A percentile compares a stretch with the other conserved stretches of the same genome.
Evolutionary conservation across 2,888 invertebrate species (phyloP).

Genomic region (Pachymerium ferrugineum): DNA sequence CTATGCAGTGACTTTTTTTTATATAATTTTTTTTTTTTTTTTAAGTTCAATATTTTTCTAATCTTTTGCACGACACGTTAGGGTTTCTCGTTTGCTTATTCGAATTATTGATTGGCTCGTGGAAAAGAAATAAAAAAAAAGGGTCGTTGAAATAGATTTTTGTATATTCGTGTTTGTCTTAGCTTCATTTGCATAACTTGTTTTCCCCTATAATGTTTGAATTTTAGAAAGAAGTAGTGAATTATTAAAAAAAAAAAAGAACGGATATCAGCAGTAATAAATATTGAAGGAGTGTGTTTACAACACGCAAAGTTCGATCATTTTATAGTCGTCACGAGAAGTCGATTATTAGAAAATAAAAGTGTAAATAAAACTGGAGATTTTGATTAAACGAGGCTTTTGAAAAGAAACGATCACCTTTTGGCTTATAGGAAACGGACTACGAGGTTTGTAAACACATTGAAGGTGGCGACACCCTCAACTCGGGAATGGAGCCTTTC

Average conservation of each 20-base stretch:
- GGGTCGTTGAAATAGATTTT: not conserved
- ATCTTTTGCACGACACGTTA: conserved; percentile 18
- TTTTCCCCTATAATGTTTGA: conserved; percentile 22
- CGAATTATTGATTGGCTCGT: not conserved
- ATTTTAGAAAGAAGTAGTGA: too few species aligned
- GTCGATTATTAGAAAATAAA: conserved; percentile 17
- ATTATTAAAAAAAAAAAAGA: not conserved
- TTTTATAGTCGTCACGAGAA: not conserved
- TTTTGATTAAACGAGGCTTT: not conserved
- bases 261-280: conserved; percentile 23
- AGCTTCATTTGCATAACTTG: conserved; percentile 1
- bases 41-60: not conserved
- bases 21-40: not conserved
- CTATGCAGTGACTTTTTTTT: not conserved
- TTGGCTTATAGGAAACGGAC: too few species aligned
- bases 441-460: conserved; percentile 7
- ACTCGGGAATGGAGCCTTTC: conserved; percentile 5
- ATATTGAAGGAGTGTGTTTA: conserved; percentile 17
- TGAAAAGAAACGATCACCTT: not conserved
- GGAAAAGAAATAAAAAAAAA: not conserved
- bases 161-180: not conserved
- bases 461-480: conserved; percentile 27
- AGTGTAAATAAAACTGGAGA: not conserved
- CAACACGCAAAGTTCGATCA: conserved; percentile 22
- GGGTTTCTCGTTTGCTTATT: not conserved